Percentiles rank a stretch among this genome's conserved stretches.
Evolutionary conservation across 2,888 invertebrate species (phyloP).

Genomic region (Ormyrus labotus): DNA sequence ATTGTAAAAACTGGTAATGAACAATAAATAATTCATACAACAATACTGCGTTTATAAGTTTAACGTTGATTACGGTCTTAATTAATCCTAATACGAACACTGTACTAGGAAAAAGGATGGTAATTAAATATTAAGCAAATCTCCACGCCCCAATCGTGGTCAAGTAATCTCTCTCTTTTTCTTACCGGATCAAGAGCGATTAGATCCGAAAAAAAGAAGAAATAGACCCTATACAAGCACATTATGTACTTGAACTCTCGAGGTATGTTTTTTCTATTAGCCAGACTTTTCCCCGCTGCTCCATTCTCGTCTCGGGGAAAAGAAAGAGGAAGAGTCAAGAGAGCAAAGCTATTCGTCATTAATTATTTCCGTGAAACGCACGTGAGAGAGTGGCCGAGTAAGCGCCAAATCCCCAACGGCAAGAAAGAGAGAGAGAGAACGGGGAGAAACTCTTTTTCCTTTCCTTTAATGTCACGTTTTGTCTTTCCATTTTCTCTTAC

Average conservation of each 20-base stretch:
- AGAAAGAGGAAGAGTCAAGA: conserved; percentile 20
- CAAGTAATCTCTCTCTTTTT: too few relatives aligned
- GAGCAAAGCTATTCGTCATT: conserved; percentile 40
- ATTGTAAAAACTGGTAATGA: too few relatives aligned
- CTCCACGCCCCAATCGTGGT: too few relatives aligned
- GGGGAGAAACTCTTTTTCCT: not conserved
- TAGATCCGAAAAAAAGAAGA: not conserved
- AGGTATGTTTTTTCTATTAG: conserved; percentile 13
- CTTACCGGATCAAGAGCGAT: too few relatives aligned
- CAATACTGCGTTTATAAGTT: too few relatives aligned
- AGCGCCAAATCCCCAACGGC: conserved; percentile 39
- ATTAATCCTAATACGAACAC: too few relatives aligned
- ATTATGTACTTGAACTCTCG: not conserved
- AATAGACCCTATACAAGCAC: not conserved
- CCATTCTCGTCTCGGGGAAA: not conserved
- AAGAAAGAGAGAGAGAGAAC: conserved; percentile 32
- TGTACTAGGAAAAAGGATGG: too few relatives aligned
- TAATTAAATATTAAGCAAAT: too few relatives aligned
- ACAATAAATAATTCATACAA: too few relatives aligned
- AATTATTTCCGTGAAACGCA: conserved; percentile 42
- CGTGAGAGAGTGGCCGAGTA: conserved; percentile 40
- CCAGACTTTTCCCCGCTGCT: not conserved
- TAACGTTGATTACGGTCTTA: too few relatives aligned
- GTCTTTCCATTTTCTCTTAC: not conserved
- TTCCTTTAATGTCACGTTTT: conserved; percentile 57